Evolutionary conservation across 1,140 invertebrate species (phyloP), one percentile per base, ranked within the genome.

Genomic region (Apis florea): DNA sequence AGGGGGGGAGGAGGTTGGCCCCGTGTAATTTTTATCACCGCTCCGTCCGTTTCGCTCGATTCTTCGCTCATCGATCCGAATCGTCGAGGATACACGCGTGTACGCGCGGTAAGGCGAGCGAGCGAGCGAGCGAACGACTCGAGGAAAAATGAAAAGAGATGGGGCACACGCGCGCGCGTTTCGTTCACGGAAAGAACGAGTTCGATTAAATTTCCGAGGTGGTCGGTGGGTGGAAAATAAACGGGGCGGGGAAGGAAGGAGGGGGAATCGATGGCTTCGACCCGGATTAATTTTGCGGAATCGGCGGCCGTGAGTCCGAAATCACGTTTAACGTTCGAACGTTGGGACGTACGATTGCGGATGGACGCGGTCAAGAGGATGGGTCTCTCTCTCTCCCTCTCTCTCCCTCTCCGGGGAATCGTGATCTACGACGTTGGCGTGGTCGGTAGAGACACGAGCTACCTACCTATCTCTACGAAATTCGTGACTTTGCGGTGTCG

Each of bases 391-490:
- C 2, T 4, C 4, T 40, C 31, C 6, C 31, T 40, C 31, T 40
- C 0, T 6, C 31, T 47, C 86, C 78, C 89, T 89, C 87, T 61
- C 87, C 72, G 82, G 88, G 88, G 84, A 82, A 75, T 67, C 63
- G 83, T 89, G 89, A 91, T 90, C 68, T 87, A 91, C 82, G 87
- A 83, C 61, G 75, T 59, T 70, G 84, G 76, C 67, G 82, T 75
- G 85, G 64, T 61, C 59, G 79, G 40, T 19, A 47, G 76, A 66
- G 84, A 83, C 82, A 75, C 75, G 56, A 76, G 10, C n/a, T 9
- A 10, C 2, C 19, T n/a, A 58, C 19, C 54, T 21, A n/a, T 31
- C n/a, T 13, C 19, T 59, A 67, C 79, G 69, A 77, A 40, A 69
- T 69, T 63, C 79, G 79, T 53, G 47, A 82, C 71, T 77, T 58